Evolutionary conservation across 1,140 invertebrate genomes (phyloP), one percentile per base, ranked within the genome.

Genomic region (Drosophila baimaii): DNA sequence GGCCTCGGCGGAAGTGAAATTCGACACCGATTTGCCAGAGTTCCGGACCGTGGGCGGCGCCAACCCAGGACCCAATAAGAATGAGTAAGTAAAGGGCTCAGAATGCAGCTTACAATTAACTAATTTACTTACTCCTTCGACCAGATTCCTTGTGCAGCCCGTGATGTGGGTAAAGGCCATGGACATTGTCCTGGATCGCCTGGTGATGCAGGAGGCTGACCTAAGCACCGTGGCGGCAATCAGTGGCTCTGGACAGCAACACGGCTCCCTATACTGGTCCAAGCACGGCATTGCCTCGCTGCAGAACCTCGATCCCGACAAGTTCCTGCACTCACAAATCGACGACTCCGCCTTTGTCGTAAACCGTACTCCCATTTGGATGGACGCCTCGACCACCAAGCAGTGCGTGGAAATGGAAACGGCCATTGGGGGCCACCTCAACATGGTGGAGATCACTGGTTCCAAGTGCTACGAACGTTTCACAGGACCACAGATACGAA

Each of bases 81-180:
- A 97, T 97, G 94, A 92, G 90, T 91, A 64, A 66, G 78, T 57
- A 9, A 1, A n/a, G 29, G 7, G 10, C 23, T 9, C 5, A 7
- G 47, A 27, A 12, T 10, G 1, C n/a, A n/a, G n/a, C 17, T 5
- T 21, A 5, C 7, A 39, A 0, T 5, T 5, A 39, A 15, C n/a
- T 5, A 10, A 5, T 21, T 44, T 29, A 3, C 29, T 17, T 5
- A 37, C 9, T 1, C 17, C 13, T 12, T 1, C 3, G 12, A 13
- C 6, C 57, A 90, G 81, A 66, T 90, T 91, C 81, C 91, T 95
- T 49, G 95, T 95, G 4, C 98, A 98, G 0, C 95, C 97, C 0
- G 92, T 97, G 3, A 97, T 99, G 95, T 99, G 98, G 98, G 95
- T 99, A 1, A 98, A 99, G 93, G 97, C 98, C 0, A 90, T 99